These are phyloP conservation scores for Polydrusus pterygomalis DNA, from an alignment of 2,888 invertebrate species.

Conservation along the genomic window DNA sequence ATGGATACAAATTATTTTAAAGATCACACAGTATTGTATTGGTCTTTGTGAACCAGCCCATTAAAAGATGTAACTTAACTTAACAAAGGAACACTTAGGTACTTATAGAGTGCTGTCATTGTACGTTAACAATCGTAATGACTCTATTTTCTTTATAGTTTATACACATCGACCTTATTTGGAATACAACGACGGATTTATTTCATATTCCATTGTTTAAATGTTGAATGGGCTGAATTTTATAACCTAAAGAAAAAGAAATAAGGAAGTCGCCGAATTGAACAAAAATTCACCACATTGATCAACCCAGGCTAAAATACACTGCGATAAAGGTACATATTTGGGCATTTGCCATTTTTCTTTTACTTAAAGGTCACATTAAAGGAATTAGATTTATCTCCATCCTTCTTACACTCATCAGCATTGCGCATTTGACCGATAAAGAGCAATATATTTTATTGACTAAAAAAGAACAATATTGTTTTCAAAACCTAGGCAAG, in stretches of 20 bases:
- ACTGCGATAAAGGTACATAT: too few relatives aligned
- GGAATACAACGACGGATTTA: constrained; percentile 12
- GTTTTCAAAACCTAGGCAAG: too few relatives aligned
- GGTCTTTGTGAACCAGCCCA: constrained; percentile 4
- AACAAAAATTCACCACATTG: too few relatives aligned
- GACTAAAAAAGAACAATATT: too few relatives aligned
- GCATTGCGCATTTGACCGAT: too few relatives aligned
- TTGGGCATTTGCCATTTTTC: too few relatives aligned
- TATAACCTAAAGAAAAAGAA: too few relatives aligned
- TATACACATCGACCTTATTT: constrained; percentile 20
- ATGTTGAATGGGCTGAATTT: neutral
- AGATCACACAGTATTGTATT: constrained; percentile 5
- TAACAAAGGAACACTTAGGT: constrained; percentile 19
- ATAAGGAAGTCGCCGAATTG: neutral
- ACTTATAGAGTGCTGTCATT: constrained; percentile 13
- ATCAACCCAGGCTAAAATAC: too few relatives aligned
- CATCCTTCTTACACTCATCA: too few relatives aligned
- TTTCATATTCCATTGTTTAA: constrained; percentile 16
- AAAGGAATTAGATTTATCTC: too few relatives aligned
- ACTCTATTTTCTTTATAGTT: constrained; percentile 21
- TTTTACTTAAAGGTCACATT: too few relatives aligned
- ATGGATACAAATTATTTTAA: constrained; percentile 8
- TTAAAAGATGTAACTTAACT: constrained; percentile 19
- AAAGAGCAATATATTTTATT: too few relatives aligned
- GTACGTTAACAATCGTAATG: constrained; percentile 24